Base-by-base conservation (phyloP, 2,113 vertebrate genomes). In the Myocastor coypus region DNA sequence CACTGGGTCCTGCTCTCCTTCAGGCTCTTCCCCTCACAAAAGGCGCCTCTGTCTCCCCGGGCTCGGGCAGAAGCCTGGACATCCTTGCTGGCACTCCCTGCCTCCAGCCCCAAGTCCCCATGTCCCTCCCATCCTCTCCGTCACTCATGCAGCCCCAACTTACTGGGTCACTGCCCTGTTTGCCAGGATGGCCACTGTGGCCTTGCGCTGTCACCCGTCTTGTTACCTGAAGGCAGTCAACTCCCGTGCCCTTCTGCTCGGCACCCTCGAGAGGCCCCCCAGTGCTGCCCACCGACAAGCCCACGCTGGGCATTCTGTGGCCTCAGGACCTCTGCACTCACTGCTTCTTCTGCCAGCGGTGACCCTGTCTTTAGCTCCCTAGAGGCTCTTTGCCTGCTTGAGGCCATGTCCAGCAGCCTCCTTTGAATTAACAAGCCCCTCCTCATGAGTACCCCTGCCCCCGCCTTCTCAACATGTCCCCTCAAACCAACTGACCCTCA, bases 241-340 rank as follows among this genome's bases (percentile, higher is more conserved):
- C n/a, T n/a, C 20, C 50, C 84, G 13, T 0, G 0, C 34, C 64
- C 26, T 28, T 46, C 42, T 50, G 42, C 30, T 89, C 75, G 34
- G 3, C 61, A 11, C 26, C 63, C 28, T 46, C n/a, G 40, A 3
- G 6, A 26, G 69, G 4, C 26, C n/a, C 66, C 92, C 64, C 40
- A 34, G 28, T 10, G 1, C 28, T 13, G 81, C 5, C 37, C 17
- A 0, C 6, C 0, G 73, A 28, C 40, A 46, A 46, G 26, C 28
- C 40, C 26, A 30, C 13, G 46, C 13, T 46, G 40, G 71, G 30
- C 83, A 30, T 4, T 1, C 22, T 19, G 3, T 14, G 52, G 59
- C 84, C 88, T 30, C 63, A 30, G 92, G 92, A 81, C 81, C 91
- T 94, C 95, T 92, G 77, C 59, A 77, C 64, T 2, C 14, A 69